Conservation (phyloP, 2,113 vertebrate species). For the Paradoxurus hermaphroditus region DNA sequence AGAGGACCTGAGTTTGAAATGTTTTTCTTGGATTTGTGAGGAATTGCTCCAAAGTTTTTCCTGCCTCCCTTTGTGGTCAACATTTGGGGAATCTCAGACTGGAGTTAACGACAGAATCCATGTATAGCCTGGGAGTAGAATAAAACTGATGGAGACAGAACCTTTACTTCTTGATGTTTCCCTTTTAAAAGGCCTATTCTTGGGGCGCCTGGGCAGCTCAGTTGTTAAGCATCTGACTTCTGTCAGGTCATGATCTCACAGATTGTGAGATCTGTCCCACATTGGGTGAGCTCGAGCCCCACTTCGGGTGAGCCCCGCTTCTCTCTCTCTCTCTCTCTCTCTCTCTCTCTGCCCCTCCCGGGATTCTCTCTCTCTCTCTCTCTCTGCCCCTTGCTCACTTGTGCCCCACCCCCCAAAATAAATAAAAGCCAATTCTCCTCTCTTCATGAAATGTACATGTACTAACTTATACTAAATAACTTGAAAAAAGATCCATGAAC, state of each 20-base stretch:
- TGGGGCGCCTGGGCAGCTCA: too few species aligned
- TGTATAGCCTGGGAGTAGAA: neutral
- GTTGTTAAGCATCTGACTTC: too few species aligned
- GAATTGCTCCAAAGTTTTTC: neutral
- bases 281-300: too few species aligned
- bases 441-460: neutral
- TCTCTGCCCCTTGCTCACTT: too few species aligned
- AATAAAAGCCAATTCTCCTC: neutral
- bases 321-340: too few species aligned
- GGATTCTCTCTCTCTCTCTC: too few species aligned
- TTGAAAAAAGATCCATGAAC: neutral
- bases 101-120: neutral
- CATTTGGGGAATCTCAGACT: neutral
- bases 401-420: too few species aligned
- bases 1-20: neutral
- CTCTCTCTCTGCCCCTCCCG: too few species aligned
- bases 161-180: neutral
- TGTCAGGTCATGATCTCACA: too few species aligned
- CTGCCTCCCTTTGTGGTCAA: neutral
- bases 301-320: too few species aligned
- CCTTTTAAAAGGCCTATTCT: neutral
- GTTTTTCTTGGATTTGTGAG: neutral
- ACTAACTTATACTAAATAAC: constrained; percentile 3
- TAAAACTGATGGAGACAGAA: neutral
- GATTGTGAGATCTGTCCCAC: too few species aligned